phyloP scores from a whole-genome alignment of 2,113 vertebrate genomes.

The Hydropotes inermis region DNA sequence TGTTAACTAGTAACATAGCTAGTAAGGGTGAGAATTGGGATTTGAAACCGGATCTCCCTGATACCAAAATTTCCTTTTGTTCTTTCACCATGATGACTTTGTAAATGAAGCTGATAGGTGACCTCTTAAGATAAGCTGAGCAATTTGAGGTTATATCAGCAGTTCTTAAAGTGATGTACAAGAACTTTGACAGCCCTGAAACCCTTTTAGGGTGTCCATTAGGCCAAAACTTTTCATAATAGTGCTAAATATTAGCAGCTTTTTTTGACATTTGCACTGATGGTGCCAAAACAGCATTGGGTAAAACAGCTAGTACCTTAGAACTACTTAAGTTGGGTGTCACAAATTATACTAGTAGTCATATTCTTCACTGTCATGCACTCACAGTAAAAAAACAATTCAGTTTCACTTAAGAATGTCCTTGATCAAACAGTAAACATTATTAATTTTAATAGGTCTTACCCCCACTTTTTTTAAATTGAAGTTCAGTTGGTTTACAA shows the following conservation, averaged over 20 bases:
- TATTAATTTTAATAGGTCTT: neutral
- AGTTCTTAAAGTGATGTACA: neutral
- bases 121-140: neutral
- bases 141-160: neutral
- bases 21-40: neutral
- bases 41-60: neutral
- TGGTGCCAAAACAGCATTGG: neutral
- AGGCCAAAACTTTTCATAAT: neutral
- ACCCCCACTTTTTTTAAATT: neutral
- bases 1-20: neutral
- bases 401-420: neutral
- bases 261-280: neutral
- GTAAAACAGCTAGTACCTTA: neutral
- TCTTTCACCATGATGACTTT: neutral
- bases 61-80: neutral
- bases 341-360: neutral
- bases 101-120: neutral
- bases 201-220: neutral
- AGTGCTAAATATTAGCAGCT: neutral
- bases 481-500: neutral
- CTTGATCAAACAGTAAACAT: neutral
- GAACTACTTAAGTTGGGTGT: neutral
- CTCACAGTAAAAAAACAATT: neutral
- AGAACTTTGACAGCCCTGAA: neutral
- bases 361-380: neutral